phyloP scores from a whole-genome alignment of 1,140 invertebrate species.

The Drosophila miranda region DNA sequence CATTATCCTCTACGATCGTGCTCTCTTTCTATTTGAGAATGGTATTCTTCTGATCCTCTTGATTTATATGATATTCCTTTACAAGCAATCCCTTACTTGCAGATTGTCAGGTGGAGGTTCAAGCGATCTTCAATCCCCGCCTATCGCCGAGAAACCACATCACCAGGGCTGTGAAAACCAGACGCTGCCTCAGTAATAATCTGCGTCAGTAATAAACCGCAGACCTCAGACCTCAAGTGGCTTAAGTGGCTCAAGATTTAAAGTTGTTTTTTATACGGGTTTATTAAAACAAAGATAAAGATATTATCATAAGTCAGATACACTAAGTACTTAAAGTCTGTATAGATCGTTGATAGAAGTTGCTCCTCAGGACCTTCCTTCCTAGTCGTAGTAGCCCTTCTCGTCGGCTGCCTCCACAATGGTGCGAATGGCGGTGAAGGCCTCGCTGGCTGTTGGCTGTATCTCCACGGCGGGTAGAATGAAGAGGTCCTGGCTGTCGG shows the following conservation, averaged over 20 bases:
- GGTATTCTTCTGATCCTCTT: constrained; percentile 82
- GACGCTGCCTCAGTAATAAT: constrained; percentile 37
- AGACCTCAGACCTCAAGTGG: background rate
- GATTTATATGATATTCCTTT: background rate
- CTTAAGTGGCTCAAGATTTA: constrained; percentile 4
- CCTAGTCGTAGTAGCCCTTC: constrained; percentile 74
- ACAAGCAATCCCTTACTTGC: background rate
- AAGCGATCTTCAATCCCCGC: constrained; percentile 86
- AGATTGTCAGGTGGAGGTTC: constrained; percentile 84
- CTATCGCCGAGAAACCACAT: constrained; percentile 89
- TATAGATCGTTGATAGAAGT: constrained; percentile 28
- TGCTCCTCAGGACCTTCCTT: background rate
- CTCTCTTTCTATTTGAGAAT: constrained; percentile 89
- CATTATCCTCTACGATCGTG: constrained; percentile 90
- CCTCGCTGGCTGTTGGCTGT: constrained; percentile 87
- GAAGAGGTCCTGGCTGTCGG: constrained; percentile 75
- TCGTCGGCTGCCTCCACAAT: constrained; percentile 83
- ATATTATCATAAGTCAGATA: constrained; percentile 22
- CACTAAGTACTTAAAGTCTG: constrained; percentile 36
- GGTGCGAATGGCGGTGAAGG: constrained; percentile 85
- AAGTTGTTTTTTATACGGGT: constrained; percentile 13
- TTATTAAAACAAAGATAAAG: constrained; percentile 41
- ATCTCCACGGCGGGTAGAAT: constrained; percentile 88
- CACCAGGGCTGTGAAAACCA: constrained; percentile 83
- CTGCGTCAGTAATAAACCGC: constrained; percentile 13